Base-by-base conservation (phyloP, 2,888 invertebrate genomes). In the Drosophila paracracens region DNA sequence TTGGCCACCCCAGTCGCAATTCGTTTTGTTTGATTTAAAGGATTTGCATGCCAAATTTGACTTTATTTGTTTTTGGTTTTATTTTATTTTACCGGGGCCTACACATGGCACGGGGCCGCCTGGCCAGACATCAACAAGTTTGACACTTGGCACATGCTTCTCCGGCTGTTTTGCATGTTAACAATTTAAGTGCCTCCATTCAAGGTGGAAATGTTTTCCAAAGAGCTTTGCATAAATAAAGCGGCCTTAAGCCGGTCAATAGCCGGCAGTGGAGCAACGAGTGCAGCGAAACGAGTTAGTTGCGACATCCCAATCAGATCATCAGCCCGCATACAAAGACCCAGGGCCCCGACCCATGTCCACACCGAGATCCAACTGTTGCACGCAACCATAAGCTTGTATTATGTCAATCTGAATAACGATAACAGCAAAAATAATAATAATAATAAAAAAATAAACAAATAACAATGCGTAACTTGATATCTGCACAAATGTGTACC, bases 41-140 rank as follows among this genome's bases (percentile, higher is more conserved):
- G 91, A 86, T 86, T 86, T 86, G 75, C 91, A 89, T 86, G 86
- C 80, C 80, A 84, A 90, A 84, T 88, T 91, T 82, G 86, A 75
- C 78, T 66, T 89, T 90, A 90, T 91, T 88, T 91, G 85, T 81
- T 79, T 84, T 84, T 61, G 69, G 53, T 53, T 75, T n/a, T 5
- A 27, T 54, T 27, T 13, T 31, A 27, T 54, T 27, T 13, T 31
- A 11, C 10, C 60, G 64, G 27, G n/a, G 59, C 31, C 52, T 50
- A 63, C 67, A 79, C 70, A 65, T 46, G 46, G 16, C 8, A 21
- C 21, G 21, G 21, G 21, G 21, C 40, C 4, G 40, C 18, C 64
- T 52, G 63, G 59, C 67, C 54, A 63, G 57, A 62, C 57, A 65
- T 71, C 73, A 73, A 61, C 70, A 74, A 64, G 73, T 57, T 57